Base-by-base conservation (phyloP, 2,888 invertebrate genomes). In the Beris morrisii region DNA sequence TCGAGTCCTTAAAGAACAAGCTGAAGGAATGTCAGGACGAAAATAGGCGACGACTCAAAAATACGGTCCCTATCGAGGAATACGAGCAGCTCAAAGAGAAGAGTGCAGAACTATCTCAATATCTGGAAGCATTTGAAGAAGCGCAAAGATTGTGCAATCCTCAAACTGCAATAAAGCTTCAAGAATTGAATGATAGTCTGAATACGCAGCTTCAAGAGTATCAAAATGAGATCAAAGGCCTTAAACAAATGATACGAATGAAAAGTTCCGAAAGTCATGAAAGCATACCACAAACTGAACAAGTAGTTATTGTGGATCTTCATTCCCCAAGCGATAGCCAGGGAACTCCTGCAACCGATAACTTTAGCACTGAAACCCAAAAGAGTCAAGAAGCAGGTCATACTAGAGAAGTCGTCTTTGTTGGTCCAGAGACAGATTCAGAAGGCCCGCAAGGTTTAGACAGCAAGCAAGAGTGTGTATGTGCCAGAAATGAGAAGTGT, bases 11-110 rank as follows among this genome's bases (percentile, higher is more conserved):
- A 6, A 52, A 22, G 22, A 12, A 52, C 2, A 11, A 52, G 7
- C 28, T 52, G 6, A 28, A 3, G n/a, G 45, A 58, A n/a, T 58
- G 58, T 28, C 45, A 45, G 9, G 58, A 45, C 4, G 58, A 58
- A 46, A 58, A 58, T 45, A 12, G 30, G 11, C 22, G n/a, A 13
- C 45, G 45, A 4, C 13, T 22, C 3, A 30, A 53, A 53, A 55
- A 32, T 32, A 22, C 11, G 13, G 12, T 38, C 5, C 11, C 13
- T n/a, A 9, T 38, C 58, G 22, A 7, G 4, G 31, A 31, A 54
- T 30, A 58, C 28, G 22, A 44, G 28, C 5, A 15, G 30, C 28
- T 58, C 13, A 52, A 11, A 58, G 28, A 31, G 45, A 22, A 22
- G 22, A 22, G 22, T 22, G 22, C 22, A 22, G 22, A 22, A 22